Evolutionary conservation across 2,888 invertebrate species (phyloP), one percentile per base, ranked within the genome.

Genomic region (Cylloceria caligata): DNA sequence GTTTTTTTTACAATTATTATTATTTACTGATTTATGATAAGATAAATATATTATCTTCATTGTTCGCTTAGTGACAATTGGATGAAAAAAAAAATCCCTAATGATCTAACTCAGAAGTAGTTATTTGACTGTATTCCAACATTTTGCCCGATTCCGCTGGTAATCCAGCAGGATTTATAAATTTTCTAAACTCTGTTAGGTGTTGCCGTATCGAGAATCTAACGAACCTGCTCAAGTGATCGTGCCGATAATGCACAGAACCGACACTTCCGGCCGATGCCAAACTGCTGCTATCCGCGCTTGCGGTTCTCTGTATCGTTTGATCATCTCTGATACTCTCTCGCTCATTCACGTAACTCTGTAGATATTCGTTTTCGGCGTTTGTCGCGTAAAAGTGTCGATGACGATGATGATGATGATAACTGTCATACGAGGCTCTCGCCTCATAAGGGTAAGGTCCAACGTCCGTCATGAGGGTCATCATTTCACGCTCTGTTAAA

Each of bases 391-490:
- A 89, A 39, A 86, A 85, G 69, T 88, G 87, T 67, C 88, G 84
- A 73, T 86, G 87, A 67, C 82, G 83, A 72, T 87, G 84, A 78
- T 87, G 84, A 78, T 87, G 78, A 79, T 85, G 85, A 80, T 84
- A 87, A 84, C 87, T 87, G 67, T 91, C 92, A 88, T 92, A 93
- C 3, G 91, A 88, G 73, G 90, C 82, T 80, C 93, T 89, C 13
- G 89, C 88, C 87, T 93, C 89, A 88, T 92, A 89, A 65, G 89
- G 87, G 87, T 90, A 88, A 79, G 91, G 90, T 86, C 90, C 90
- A 73, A 89, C 88, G 86, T 90, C 92, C 86, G 92, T 92, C 90
- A 92, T 90, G 84, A 92, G 90, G 88, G 90, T 92, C 92, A 92
- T 91, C 91, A 90, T 93, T 89, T 91, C 90, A 86, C 86, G 71